Evolutionary conservation across 2,797 vertebrate species (phyloP), one percentile per base, ranked within the genome.

Genomic region (Cynodonichthys magdalenae): DNA sequence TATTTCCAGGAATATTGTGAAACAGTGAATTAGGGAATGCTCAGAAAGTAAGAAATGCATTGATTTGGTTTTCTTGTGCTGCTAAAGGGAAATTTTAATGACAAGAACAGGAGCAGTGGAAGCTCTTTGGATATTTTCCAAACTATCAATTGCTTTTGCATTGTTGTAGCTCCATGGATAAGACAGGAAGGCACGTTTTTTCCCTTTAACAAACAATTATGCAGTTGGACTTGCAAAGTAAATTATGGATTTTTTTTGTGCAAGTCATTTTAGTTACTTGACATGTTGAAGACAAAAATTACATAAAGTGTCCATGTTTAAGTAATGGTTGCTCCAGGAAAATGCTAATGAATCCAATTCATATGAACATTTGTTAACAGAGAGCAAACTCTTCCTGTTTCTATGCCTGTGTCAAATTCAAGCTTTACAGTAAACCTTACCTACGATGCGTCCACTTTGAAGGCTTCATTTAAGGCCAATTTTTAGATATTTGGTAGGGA

Each of bases 111-210:
- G 71, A 80, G 70, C 67, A 85, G 64, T 63, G 64, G 87, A 89
- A 89, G 84, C 81, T 83, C 78, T 84, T 77, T 88, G 87, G 86
- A 91, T 74, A 54, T 52, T 83, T 77, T 88, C 91, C 85, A 91
- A 84, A 77, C 74, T 54, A 18, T 28, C 68, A 69, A 79, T 50
- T 53, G 57, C 44, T 76, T 67, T 75, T 41, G 63, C 69, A 47
- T 45, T 83, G 74, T 79, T 71, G 69, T 31, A 36, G 53, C 42
- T 66, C 66, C 46, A 57, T 59, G 44, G 41, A 67, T 11, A 39
- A 11, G 36, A 39, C 3, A 39, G 11, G 3, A 10, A 39, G 10
- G 10, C 36, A 39, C 3, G 31, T 8, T 34, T 12, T 39, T 39
- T 39, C 3, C 36, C 2, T 39, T 39, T 12, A 3, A 39, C 3